Evolutionary conservation across 2,113 vertebrate genomes (phyloP), one percentile per base, ranked within the genome.

Genomic region (Rhipidura dahli): DNA sequence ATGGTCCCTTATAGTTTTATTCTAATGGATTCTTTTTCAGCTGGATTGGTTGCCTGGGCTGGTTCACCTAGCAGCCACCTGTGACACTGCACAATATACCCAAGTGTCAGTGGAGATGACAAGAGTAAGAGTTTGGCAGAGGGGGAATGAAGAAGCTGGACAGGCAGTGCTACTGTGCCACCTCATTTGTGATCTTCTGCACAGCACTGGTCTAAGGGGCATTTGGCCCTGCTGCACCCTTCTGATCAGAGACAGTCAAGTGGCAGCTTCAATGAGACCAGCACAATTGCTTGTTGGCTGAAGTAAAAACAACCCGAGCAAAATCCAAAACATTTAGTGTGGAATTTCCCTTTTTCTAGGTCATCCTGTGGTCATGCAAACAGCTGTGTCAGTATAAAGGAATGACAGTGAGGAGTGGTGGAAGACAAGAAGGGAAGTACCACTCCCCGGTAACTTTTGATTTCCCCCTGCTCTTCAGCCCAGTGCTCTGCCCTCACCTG

Each of bases 131-230:
- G 28, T 18, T 5, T 28, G 26, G 22, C 1, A 1, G 50, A 45
- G 14, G 6, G 28, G 33, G 5, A 65, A 54, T 6, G 17, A 40
- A 61, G 64, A 64, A 59, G 59, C 47, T 81, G 72, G 40, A n/a
- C 26, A 44, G 15, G 80, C 19, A 20, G 42, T 70, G 59, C 50
- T 73, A 0, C 37, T 51, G 31, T 61, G 51, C 17, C 45, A 17
- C 30, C 33, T 53, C 0, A 2, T 44, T 56, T 0, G 0, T 6
- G 6, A 12, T 45, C 42, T 53, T 87, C 54, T 49, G 30, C 39
- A 31, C 31, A 77, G 54, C 3, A 5, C 50, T 51, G 23, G 8
- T 10, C 33, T 15, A 31, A 33, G 79, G 23, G 37, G 16, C 26
- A 4, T 69, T 35, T 69, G 79, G 10, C 42, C 63, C 49, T 24